Base-by-base conservation (phyloP, 2,113 vertebrate genomes). In the Lasiurus cinereus region DNA sequence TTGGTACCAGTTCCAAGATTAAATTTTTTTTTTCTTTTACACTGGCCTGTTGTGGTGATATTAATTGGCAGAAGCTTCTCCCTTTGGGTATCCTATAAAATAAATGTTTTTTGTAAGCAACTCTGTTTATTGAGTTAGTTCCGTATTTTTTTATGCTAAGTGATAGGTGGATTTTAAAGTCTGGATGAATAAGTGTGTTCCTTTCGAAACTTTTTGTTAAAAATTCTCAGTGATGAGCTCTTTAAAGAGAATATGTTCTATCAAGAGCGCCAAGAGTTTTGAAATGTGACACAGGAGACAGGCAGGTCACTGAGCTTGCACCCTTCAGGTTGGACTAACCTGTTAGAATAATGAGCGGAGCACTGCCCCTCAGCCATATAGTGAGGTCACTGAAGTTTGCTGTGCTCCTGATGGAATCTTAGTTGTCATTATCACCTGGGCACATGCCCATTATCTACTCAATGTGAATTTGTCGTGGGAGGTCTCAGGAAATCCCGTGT, bases 261-360 rank as follows among this genome's bases (percentile, higher is more conserved):
- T 96, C 83, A 83, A 97, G 96, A 98, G 21, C 96, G 89, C 96
- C 98, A 97, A 93, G 46, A 46, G 46, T 96, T 96, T 97, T 96
- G 95, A 97, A 91, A 72, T 96, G 93, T 96, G 94, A 96, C 54
- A 56, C 95, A 95, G 94, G 88, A 97, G 87, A 74, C 70, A 89
- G 70, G 70, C 89, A 96, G 95, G 95, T 98, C 92, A 92, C 95
- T 93, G 90, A 97, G 62, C 79, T 80, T 87, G 76, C 36, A 95
- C 62, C 22, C 24, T 64, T 39, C 6, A 87, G 86, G 92, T 92
- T 93, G 87, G 59, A 56, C 96, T 93, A 76, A 93, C 50, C 46
- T 36, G 33, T 94, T 95, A 64, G 96, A 76, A 94, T 96, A 93
- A 96, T 96, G 97, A 96, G 85, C 86, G 79, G 46, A 95, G 67